Conservation (phyloP, 2,797 vertebrate genomes). For the Chelon labrosus region DNA sequence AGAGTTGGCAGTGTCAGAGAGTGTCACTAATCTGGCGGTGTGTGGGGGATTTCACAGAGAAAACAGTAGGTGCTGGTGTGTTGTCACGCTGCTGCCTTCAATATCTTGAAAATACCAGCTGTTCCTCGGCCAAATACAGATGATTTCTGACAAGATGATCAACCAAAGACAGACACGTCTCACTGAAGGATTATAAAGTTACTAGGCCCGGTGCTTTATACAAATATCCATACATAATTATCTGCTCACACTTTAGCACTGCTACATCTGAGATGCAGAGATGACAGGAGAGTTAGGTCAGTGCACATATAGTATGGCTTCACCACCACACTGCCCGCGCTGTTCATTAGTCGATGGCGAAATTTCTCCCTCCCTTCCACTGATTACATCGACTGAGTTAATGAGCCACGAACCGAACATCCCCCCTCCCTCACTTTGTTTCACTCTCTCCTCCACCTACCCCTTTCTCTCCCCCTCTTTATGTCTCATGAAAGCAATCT, state of each 20-base stretch:
- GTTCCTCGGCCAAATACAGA: too few relatives aligned
- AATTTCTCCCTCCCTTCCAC: conserved; percentile 60
- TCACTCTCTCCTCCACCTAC: conserved; percentile 23
- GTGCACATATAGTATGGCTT: conserved; percentile 22
- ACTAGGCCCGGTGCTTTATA: conserved; percentile 3
- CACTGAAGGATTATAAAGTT: neutral
- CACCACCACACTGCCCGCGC: conserved; percentile 17
- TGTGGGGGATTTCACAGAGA: too few relatives aligned
- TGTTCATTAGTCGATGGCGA: conserved; percentile 64
- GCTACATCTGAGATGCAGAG: conserved; percentile 21
- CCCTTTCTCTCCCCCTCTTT: conserved; percentile 10
- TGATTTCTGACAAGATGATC: too few relatives aligned
- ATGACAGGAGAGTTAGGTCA: conserved; percentile 34
- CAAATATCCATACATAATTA: conserved; percentile 14
- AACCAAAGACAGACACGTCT: neutral
- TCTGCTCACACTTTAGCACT: neutral
- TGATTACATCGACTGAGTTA: conserved; percentile 72
- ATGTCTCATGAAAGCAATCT: conserved; percentile 32
- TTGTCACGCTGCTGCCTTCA: too few relatives aligned
- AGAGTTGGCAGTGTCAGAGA: too few relatives aligned
- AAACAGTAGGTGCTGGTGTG: too few relatives aligned
- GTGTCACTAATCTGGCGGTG: too few relatives aligned
- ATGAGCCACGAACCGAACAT: conserved; percentile 67
- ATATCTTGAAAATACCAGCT: too few relatives aligned
- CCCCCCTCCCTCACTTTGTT: conserved; percentile 30